Percentiles rank a stretch among this genome's conserved stretches.
These are phyloP conservation scores for Yoshiicerus persimilis DNA, from an alignment of 1,140 invertebrate species.

Conservation along the genomic window DNA sequence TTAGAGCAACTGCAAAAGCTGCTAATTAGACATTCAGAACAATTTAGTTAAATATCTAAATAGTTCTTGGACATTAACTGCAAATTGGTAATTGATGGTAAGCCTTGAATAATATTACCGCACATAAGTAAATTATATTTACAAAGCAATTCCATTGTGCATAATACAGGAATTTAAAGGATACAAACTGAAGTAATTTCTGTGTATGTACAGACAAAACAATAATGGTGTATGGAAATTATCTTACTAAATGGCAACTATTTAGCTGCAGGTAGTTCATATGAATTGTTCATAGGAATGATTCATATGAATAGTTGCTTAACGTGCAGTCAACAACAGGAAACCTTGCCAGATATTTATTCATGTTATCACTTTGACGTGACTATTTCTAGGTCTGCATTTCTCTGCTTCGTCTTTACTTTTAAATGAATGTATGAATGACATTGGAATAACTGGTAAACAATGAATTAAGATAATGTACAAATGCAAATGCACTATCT, in stretches of 20 bases:
- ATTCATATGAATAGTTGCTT: not conserved
- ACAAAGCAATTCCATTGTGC: not conserved
- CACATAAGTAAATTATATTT: not conserved
- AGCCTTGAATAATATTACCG: not conserved
- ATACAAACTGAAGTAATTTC: not conserved
- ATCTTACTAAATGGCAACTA: too few species aligned
- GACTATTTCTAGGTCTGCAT: not conserved
- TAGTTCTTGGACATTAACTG: not conserved
- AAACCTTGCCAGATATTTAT: not conserved
- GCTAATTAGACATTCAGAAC: not conserved
- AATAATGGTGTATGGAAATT: not conserved
- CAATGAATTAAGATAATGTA: not conserved
- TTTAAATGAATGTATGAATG: not conserved
- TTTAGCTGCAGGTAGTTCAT: not conserved
- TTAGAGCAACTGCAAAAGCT: not conserved
- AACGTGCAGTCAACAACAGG: not conserved
- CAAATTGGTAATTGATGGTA: not conserved
- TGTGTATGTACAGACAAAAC: not conserved
- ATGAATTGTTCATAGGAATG: not conserved
- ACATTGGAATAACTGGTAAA: not conserved
- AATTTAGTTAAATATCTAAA: not conserved
- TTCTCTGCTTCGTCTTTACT: not conserved
- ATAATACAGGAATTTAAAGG: not conserved
- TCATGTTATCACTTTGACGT: not conserved
- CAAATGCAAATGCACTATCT: not conserved